Percentiles rank a stretch among this genome's conserved stretches.
phyloP scores from a whole-genome alignment of 2,797 vertebrate genomes.

The Macropus fuliginosus region DNA sequence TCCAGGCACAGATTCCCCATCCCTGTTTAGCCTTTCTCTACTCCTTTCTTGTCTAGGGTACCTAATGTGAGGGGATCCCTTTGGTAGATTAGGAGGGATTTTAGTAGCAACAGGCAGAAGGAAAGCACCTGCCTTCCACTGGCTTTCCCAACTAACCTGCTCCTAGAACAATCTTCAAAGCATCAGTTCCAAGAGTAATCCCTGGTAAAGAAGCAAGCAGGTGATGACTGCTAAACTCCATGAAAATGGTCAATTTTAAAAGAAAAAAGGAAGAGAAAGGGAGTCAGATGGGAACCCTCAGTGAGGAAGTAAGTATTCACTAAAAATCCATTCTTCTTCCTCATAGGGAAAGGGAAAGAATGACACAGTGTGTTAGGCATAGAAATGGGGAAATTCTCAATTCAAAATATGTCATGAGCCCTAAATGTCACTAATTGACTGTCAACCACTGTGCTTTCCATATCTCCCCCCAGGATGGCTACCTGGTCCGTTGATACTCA shows the following conservation, averaged over 20 bases:
- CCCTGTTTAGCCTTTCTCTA: not conserved
- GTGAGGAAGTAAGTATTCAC: not conserved
- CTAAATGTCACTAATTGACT: not conserved
- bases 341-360: not conserved
- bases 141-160: slow-evolving; percentile 67
- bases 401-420: not conserved
- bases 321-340: not conserved
- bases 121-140: slow-evolving; percentile 69
- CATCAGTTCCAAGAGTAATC: slow-evolving; percentile 59
- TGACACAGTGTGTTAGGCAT: not conserved
- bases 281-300: not conserved
- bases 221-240: not conserved
- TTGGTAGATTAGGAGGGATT: slow-evolving; percentile 44
- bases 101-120: slow-evolving; percentile 64
- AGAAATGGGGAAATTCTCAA: not conserved
- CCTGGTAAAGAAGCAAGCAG: slow-evolving; percentile 57
- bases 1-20: too few species aligned
- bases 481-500: not conserved
- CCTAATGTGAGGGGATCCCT: not conserved
- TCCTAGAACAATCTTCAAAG: not conserved
- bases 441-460: not conserved
- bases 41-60: not conserved
- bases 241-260: slow-evolving; percentile 45
- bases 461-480: not conserved
- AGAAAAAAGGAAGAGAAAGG: not conserved